A percentile compares a stretch with the other conserved stretches of the same genome.
These are phyloP conservation scores for Phalangium opilio DNA, from an alignment of 2,888 invertebrate genomes.

Conservation along the genomic window DNA sequence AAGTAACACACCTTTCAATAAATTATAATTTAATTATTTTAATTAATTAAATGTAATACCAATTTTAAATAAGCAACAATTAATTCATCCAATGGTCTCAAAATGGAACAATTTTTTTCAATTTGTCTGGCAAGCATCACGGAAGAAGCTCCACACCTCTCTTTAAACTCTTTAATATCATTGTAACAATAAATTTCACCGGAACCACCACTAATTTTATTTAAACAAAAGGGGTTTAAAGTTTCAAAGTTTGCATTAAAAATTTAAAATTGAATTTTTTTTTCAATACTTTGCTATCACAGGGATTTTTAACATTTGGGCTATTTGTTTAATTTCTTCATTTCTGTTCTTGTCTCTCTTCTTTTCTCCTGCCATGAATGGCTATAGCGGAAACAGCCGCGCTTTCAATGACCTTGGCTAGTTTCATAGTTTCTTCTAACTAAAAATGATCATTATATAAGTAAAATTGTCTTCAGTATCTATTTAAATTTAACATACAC, in stretches of 20 bases:
- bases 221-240: too few species aligned
- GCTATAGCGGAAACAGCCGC: constrained; percentile 83
- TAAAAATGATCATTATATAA: constrained; percentile 19
- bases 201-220: constrained; percentile 93
- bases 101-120: constrained; percentile 87
- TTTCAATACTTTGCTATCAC: too few species aligned
- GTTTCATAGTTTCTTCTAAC: constrained; percentile 55
- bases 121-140: constrained; percentile 92
- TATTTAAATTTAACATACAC: too few species aligned
- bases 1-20: constrained; percentile 39
- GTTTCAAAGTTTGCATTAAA: too few species aligned
- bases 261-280: too few species aligned
- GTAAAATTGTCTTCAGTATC: too few species aligned
- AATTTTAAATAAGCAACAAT: constrained; percentile 42
- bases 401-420: constrained; percentile 60
- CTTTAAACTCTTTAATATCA: constrained; percentile 63
- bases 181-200: constrained; percentile 55
- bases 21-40: neutral
- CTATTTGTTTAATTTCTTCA: too few species aligned
- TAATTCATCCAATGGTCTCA: constrained; percentile 63
- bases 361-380: constrained; percentile 77
- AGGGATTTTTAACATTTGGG: too few species aligned
- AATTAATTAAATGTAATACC: constrained; percentile 18
- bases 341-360: constrained; percentile 73
- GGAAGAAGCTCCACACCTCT: constrained; percentile 56